Evolutionary conservation across 2,797 vertebrate genomes (phyloP).

Genomic region (Salmo trutta): DNA sequence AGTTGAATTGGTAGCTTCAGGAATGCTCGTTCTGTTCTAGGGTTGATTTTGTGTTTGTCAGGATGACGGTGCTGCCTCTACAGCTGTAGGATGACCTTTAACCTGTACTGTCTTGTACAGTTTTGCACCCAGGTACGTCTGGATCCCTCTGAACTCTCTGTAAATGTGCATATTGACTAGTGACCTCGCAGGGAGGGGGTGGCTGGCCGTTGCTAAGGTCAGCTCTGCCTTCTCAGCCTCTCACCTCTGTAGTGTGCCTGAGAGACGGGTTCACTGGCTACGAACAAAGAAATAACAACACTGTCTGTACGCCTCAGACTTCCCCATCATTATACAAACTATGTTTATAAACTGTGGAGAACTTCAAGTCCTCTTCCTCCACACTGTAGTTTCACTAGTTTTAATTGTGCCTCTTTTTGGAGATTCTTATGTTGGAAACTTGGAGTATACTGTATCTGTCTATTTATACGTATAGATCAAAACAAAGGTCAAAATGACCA

Average conservation of each 20-base stretch:
- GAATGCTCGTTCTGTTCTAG: conserved; percentile 14
- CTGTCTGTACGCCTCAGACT: too few species aligned
- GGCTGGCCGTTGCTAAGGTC: neutral
- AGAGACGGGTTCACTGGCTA: neutral
- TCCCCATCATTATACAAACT: neutral
- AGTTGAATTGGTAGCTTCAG: neutral
- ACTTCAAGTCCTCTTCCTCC: neutral
- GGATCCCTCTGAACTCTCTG: conserved; percentile 13
- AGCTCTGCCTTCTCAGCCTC: conserved; percentile 10
- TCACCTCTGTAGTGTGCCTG: neutral
- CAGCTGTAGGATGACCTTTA: conserved; percentile 30
- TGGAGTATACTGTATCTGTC: too few species aligned
- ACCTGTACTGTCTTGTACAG: conserved; percentile 25
- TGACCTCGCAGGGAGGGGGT: neutral
- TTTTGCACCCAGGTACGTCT: neutral
- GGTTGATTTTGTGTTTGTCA: conserved; percentile 8
- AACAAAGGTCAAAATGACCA: neutral
- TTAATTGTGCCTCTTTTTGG: neutral
- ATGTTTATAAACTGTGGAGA: neutral
- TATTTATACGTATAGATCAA: neutral
- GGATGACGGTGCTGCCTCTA: neutral
- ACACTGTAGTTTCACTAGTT: neutral
- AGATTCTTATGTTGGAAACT: too few species aligned
- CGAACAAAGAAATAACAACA: conserved; percentile 9
- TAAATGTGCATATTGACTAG: conserved; percentile 24